These are phyloP conservation scores for Drosophila saltans DNA, from an alignment of 1,140 invertebrate genomes.

Conservation along the genomic window DNA sequence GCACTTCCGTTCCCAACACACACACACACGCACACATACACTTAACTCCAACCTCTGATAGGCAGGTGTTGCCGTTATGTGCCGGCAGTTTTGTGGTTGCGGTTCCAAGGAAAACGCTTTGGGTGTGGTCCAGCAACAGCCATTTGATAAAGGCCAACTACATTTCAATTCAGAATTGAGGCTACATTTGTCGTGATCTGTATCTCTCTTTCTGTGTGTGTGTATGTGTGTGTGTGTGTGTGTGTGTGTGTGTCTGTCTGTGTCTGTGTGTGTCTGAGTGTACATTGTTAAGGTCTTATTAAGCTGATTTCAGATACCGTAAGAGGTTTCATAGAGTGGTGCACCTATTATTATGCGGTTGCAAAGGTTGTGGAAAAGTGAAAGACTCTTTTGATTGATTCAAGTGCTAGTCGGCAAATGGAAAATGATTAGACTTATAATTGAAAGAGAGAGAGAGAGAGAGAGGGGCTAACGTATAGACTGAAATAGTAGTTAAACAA, in stretches of 20 bases:
- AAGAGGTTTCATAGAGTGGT: slow-evolving; percentile 13
- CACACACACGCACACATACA: slow-evolving; percentile 25
- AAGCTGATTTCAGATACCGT: slow-evolving; percentile 40
- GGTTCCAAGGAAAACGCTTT: slow-evolving; percentile 22
- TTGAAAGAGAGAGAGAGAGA: no score
- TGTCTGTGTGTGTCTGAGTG: neutral
- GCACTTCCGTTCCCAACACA: slow-evolving; percentile 46
- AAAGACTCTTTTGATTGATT: slow-evolving; percentile 20
- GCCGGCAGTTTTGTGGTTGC: slow-evolving; percentile 36
- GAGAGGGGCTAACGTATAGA: no score
- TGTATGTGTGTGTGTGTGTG: neutral
- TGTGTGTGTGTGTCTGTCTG: neutral
- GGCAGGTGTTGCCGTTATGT: slow-evolving; percentile 53
- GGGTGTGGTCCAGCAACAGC: slow-evolving; percentile 41
- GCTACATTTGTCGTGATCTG: slow-evolving; percentile 17
- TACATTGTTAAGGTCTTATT: slow-evolving; percentile 42
- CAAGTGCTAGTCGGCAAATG: neutral
- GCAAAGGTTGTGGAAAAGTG: slow-evolving; percentile 6
- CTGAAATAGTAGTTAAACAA: no score
- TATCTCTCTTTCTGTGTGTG: neutral
- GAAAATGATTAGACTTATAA: slow-evolving; percentile 4
- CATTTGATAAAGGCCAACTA: slow-evolving; percentile 42
- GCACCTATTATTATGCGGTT: slow-evolving; percentile 11
- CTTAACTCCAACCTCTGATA: slow-evolving; percentile 30
- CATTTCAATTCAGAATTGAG: slow-evolving; percentile 37